Percentiles rank a stretch among this genome's conserved stretches.
Conservation (phyloP, 1,140 invertebrate genomes). For the Drosophila micromelanica region DNA sequence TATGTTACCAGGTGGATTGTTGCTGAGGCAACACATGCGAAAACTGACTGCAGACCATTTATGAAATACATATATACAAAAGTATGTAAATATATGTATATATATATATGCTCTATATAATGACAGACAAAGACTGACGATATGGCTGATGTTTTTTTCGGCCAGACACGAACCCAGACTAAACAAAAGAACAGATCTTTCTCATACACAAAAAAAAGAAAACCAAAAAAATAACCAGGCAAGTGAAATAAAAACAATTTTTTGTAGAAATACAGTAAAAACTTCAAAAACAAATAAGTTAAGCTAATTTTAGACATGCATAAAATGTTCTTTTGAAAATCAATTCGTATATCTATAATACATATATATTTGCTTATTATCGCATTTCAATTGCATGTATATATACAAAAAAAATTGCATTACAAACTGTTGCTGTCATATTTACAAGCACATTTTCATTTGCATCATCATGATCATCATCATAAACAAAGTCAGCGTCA, state of each 20-base stretch:
- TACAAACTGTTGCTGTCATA: constrained; percentile 26
- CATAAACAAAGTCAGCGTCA: constrained; percentile 22
- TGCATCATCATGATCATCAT: constrained; percentile 15
- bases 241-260: neutral
- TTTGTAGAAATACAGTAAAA: neutral
- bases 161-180: constrained; percentile 43
- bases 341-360: constrained; percentile 12
- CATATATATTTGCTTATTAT: neutral
- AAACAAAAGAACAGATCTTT: constrained; percentile 40
- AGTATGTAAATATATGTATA: neutral
- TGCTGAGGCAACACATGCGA: constrained; percentile 1
- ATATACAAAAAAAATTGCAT: constrained; percentile 16
- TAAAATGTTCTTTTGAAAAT: neutral
- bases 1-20: constrained; percentile 24
- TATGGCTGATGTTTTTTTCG: constrained; percentile 30
- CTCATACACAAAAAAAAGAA: neutral
- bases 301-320: constrained; percentile 15
- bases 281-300: neutral
- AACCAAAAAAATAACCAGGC: constrained; percentile 1
- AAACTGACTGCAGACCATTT: constrained; percentile 5
- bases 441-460: constrained; percentile 8
- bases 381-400: constrained; percentile 1
- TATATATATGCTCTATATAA: constrained; percentile 10
- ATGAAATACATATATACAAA: neutral
- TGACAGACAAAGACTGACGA: constrained; percentile 18